phyloP scores from a whole-genome alignment of 2,888 invertebrate genomes.

The Pachycephus smyrnensis region DNA sequence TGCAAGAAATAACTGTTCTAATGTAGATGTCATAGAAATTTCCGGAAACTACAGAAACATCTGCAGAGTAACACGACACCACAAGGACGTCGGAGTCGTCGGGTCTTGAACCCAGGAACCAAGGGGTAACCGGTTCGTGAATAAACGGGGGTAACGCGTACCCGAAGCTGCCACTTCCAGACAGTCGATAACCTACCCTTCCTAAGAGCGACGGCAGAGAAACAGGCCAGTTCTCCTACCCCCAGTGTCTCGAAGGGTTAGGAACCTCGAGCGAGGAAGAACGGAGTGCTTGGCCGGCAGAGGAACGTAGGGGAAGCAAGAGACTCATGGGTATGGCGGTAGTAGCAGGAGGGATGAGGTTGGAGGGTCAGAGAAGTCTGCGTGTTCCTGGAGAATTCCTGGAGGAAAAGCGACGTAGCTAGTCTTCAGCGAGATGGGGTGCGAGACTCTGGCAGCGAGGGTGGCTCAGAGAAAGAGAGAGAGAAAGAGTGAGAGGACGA shows the following conservation, averaged over 20 bases:
- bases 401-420: not conserved
- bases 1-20: not conserved
- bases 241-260: slow-evolving; percentile 11
- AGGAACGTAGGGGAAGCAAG: not conserved
- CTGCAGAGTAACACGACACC: not conserved
- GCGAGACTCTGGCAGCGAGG: not conserved
- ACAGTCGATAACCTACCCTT: slow-evolving; percentile 42
- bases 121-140: not conserved
- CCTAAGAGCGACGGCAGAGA: slow-evolving; percentile 31
- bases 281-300: not conserved
- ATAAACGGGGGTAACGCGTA: slow-evolving; percentile 5
- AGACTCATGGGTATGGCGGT: not conserved
- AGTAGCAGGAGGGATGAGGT: not conserved
- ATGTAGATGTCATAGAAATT: not conserved
- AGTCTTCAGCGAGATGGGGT: not conserved
- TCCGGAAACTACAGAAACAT: not conserved
- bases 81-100: not conserved
- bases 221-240: slow-evolving; percentile 26
- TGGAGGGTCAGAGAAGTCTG: not conserved
- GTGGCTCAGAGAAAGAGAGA: slow-evolving; percentile 8
- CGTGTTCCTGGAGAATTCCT: not conserved
- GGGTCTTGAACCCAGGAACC: not conserved
- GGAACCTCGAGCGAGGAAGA: not conserved
- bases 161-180: slow-evolving; percentile 19
- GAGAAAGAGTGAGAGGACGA: not conserved